Evolutionary conservation across 2,888 invertebrate species (phyloP).

Genomic region (Agrochola litura): DNA sequence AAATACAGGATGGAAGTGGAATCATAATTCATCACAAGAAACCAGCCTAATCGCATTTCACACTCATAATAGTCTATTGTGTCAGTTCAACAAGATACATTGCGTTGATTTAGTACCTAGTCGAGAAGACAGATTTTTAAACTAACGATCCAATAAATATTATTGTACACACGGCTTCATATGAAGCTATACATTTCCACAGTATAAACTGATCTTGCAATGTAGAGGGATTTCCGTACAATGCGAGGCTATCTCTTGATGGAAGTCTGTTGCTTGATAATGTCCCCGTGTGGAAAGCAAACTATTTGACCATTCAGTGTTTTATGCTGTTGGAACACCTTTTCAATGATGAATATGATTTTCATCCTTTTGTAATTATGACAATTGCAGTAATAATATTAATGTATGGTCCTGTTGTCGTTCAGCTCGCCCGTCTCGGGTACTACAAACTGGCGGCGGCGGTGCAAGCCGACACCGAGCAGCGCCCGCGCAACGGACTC

Average conservation of each 20-base stretch:
- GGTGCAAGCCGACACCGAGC: conserved; percentile 83
- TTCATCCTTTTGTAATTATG: neutral
- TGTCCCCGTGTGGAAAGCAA: neutral
- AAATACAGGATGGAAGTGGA: conserved; percentile 5
- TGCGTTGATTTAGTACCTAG: neutral
- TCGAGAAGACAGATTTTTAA: conserved; percentile 5
- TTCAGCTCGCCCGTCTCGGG: conserved; percentile 92
- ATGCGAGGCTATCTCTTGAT: neutral
- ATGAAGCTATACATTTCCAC: neutral
- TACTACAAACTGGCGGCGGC: conserved; percentile 91
- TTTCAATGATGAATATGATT: neutral
- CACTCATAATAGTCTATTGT: neutral
- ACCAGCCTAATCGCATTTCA: conserved; percentile 1
- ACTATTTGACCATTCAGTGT: neutral
- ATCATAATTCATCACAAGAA: conserved; percentile 4
- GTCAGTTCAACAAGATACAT: conserved; percentile 17
- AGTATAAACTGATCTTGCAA: neutral
- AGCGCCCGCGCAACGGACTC: conserved; percentile 86
- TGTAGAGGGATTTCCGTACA: neutral
- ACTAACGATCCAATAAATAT: conserved; percentile 1
- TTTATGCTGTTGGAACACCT: neutral
- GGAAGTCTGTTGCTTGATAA: neutral
- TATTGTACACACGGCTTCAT: neutral
- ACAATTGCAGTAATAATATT: neutral
- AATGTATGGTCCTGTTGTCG: conserved; percentile 16